phyloP scores from a whole-genome alignment of 2,888 invertebrate genomes.

The Bombyx huttoni region DNA sequence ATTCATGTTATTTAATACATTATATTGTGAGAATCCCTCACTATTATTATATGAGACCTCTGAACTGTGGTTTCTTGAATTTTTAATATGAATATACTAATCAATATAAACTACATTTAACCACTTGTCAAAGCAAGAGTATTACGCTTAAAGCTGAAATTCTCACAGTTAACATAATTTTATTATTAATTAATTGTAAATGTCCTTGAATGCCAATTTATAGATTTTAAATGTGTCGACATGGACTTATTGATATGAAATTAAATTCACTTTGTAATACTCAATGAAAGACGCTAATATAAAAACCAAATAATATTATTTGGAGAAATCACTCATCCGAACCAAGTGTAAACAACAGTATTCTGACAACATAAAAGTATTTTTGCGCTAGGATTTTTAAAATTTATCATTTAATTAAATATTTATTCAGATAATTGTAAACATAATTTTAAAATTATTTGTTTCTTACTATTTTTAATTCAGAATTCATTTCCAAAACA shows the following conservation, averaged over 20 bases:
- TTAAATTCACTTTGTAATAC: background rate
- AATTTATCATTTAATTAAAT: background rate
- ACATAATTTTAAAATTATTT: background rate
- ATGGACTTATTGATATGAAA: background rate
- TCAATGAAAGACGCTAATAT: background rate
- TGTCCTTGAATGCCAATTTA: background rate
- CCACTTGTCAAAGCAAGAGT: background rate
- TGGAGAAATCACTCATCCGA: background rate
- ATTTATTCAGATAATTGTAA: background rate
- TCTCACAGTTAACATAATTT: background rate
- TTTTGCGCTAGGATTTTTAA: background rate
- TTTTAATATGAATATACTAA: too few relatives aligned
- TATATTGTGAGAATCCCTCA: too few relatives aligned
- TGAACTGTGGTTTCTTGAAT: too few relatives aligned
- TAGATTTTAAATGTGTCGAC: background rate
- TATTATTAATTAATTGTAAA: background rate
- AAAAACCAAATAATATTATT: background rate
- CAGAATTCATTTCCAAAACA: conserved; percentile 12
- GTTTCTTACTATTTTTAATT: background rate
- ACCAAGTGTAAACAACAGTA: background rate
- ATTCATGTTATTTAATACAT: background rate
- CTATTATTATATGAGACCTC: too few relatives aligned
- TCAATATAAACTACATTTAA: background rate
- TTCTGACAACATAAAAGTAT: conserved; percentile 1
- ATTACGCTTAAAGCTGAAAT: background rate